Base-by-base conservation (phyloP, 2,888 invertebrate species). In the Drosophila fulvimacula region DNA sequence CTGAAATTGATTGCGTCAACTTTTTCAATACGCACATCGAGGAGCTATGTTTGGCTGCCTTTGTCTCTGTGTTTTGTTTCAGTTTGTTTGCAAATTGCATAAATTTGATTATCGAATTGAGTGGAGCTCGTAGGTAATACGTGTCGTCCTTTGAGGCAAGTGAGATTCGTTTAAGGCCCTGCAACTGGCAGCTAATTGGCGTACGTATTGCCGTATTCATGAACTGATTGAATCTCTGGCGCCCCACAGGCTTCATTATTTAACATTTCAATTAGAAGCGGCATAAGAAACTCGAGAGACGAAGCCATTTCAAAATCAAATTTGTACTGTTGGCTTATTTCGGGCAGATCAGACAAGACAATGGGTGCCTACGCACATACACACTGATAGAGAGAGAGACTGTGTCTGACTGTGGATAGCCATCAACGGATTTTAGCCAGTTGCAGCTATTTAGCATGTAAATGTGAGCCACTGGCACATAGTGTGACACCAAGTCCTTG, bases 361-460 rank as follows among this genome's bases (percentile, higher is more conserved):
- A 67, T 73, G 83, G 64, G 21, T 19, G 30, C 42, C 13, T 7
- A 7, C 30, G 21, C 34, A 36, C 34, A 36, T 6, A 36, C 21
- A 42, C 32, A 32, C 30, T 19, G 0, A 10, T 5, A 48, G 10
- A 30, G 11, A 11, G 3, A 32, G 32, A 36, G 38, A n/a, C 58
- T 32, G 5, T 41, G 44, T 44, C 57, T 72, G 41, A 39, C 70
- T 62, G 69, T 55, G 64, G 58, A 69, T 70, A 64, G 70, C 72
- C 80, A 80, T 81, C 81, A 81, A 81, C 80, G 80, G 78, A 61
- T 32, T 73, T 82, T 82, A 78, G 73, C 61, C 78, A 78, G 69
- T 73, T 70, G 72, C 71, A 81, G 76, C 82, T 85, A 86, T 86
- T 86, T 86, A 85, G 88, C 83, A 85, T 85, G 88, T 81, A 85